These are phyloP conservation scores for Sebastes itinus DNA, from an alignment of 2,797 vertebrate genomes.

Conservation along the genomic window DNA sequence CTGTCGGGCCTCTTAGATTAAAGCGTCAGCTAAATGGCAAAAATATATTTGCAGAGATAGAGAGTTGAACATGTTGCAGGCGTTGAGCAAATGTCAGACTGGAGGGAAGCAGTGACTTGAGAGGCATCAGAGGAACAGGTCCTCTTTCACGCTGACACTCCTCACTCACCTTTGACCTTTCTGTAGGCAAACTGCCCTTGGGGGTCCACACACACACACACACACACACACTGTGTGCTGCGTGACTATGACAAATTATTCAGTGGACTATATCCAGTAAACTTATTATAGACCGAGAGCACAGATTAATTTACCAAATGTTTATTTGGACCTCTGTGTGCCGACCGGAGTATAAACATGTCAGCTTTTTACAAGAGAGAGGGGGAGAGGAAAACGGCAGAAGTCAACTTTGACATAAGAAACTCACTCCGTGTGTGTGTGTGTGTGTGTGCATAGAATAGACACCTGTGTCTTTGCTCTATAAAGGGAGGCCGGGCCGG, in stretches of 20 bases:
- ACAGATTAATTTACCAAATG: conserved; percentile 73
- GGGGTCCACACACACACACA: conserved; percentile 50
- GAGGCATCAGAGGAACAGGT: conserved; percentile 69
- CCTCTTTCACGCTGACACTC: conserved; percentile 77
- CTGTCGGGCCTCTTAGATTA: background rate
- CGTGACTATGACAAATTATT: conserved; percentile 62
- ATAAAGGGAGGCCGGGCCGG: conserved; percentile 71
- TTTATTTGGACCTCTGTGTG: conserved; percentile 48
- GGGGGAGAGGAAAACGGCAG: background rate
- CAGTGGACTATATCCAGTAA: conserved; percentile 60
- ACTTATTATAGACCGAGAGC: conserved; percentile 76
- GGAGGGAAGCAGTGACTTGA: conserved; percentile 61
- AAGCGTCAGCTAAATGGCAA: background rate
- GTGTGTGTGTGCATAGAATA: conserved; percentile 33
- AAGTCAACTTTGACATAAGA: conserved; percentile 57
- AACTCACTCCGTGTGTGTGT: conserved; percentile 23
- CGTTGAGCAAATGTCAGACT: conserved; percentile 57
- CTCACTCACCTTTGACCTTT: conserved; percentile 82
- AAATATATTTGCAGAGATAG: background rate
- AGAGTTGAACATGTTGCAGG: conserved; percentile 19
- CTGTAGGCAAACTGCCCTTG: conserved; percentile 68
- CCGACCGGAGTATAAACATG: conserved; percentile 29
- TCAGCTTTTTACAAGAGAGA: conserved; percentile 15
- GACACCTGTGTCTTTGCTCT: conserved; percentile 79
- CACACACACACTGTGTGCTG: conserved; percentile 1